A percentile compares a stretch with the other conserved stretches of the same genome.
Evolutionary conservation across 1,140 invertebrate genomes (phyloP).

Genomic region (Habropoda laboriosa): DNA sequence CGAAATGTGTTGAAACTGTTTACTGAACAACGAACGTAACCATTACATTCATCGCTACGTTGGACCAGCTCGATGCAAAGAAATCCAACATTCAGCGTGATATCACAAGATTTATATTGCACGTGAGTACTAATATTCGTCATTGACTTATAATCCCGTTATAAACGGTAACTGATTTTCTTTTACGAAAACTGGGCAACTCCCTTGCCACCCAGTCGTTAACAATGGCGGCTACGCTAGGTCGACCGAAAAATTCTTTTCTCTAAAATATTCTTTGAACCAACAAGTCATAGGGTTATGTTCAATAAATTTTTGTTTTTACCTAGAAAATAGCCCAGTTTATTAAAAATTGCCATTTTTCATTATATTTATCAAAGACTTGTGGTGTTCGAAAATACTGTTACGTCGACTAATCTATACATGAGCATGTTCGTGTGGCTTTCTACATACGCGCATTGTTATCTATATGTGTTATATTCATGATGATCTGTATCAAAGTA

Average conservation of each 20-base stretch:
- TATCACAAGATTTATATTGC: slow-evolving; percentile 72
- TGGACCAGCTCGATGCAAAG: slow-evolving; percentile 75
- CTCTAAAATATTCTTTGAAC: slow-evolving; percentile 11
- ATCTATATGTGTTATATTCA: slow-evolving; percentile 27
- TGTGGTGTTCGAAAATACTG: slow-evolving; percentile 44
- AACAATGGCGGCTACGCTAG: slow-evolving; percentile 70
- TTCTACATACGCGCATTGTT: slow-evolving; percentile 15
- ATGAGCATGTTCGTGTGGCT: slow-evolving; percentile 26
- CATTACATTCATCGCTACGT: slow-evolving; percentile 67
- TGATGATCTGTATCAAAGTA: slow-evolving; percentile 43
- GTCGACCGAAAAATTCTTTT: slow-evolving; percentile 51
- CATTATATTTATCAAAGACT: slow-evolving; percentile 12
- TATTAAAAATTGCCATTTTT: neutral
- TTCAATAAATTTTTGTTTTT: neutral
- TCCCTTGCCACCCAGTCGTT: slow-evolving; percentile 65
- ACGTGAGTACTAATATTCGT: slow-evolving; percentile 71
- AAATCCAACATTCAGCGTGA: slow-evolving; percentile 67
- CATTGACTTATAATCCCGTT: neutral
- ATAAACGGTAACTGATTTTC: slow-evolving; percentile 15
- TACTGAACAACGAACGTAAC: slow-evolving; percentile 69
- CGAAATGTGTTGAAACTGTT: slow-evolving; percentile 64
- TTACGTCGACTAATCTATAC: slow-evolving; percentile 38
- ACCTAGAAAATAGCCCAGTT: neutral
- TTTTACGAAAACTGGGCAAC: slow-evolving; percentile 67
- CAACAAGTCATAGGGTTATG: neutral